Evolutionary conservation across 2,888 invertebrate species (phyloP).

Genomic region (Thyatira batis): DNA sequence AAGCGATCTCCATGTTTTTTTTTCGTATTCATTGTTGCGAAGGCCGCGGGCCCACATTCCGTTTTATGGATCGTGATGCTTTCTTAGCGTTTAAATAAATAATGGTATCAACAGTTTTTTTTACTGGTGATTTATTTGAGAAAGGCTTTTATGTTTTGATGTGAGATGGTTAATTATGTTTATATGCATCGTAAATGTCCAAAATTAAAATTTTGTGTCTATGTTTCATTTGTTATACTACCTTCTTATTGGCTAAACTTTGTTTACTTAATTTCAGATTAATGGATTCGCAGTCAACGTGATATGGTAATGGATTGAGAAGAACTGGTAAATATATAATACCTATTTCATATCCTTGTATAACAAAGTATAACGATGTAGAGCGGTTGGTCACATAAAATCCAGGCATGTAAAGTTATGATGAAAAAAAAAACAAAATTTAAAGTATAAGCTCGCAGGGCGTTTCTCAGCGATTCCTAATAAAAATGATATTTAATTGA

Average conservation of each 20-base stretch:
- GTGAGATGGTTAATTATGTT: constrained; percentile 51
- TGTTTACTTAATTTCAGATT: constrained; percentile 55
- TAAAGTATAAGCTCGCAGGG: constrained; percentile 60
- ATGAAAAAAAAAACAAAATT: constrained; percentile 53
- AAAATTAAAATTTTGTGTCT: constrained; percentile 32
- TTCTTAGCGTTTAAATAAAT: constrained; percentile 75
- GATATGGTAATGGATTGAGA: constrained; percentile 44
- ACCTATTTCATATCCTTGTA: constrained; percentile 21
- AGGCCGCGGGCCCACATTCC: constrained; percentile 66
- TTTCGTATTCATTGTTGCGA: constrained; percentile 79
- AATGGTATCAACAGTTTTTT: constrained; percentile 72
- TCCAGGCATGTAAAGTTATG: constrained; percentile 43
- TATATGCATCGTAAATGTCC: constrained; percentile 48
- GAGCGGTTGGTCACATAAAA: constrained; percentile 39
- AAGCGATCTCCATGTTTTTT: constrained; percentile 75
- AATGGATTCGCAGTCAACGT: constrained; percentile 48
- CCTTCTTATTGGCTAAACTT: constrained; percentile 37
- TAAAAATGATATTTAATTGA: constrained; percentile 82
- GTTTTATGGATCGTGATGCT: constrained; percentile 75
- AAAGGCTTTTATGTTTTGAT: constrained; percentile 56
- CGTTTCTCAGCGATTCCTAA: constrained; percentile 69
- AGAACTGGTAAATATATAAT: constrained; percentile 48
- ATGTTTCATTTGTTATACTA: constrained; percentile 23
- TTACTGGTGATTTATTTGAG: constrained; percentile 64
- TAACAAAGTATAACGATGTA: constrained; percentile 38